Evolutionary conservation across 1,140 invertebrate species (phyloP).

Genomic region (Drosophila sproati): DNA sequence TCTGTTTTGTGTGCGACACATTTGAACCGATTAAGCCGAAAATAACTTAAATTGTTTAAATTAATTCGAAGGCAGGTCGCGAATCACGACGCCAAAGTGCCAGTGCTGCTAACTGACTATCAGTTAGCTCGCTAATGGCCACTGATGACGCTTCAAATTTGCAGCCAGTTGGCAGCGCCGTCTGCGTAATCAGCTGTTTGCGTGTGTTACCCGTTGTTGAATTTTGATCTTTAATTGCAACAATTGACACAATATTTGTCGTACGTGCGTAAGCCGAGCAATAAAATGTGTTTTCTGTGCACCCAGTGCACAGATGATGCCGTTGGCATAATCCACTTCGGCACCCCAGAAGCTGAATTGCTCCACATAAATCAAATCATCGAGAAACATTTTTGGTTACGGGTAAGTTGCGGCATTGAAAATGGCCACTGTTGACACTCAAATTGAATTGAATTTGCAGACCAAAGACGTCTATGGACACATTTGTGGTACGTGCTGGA

Average conservation of each 20-base stretch:
- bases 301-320: conserved; percentile 31
- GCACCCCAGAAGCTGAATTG: conserved; percentile 47
- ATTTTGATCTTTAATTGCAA: conserved; percentile 28
- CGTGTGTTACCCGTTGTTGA: conserved; percentile 32
- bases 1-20: neutral
- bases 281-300: conserved; percentile 59
- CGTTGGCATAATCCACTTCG: conserved; percentile 52
- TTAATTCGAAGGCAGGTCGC: conserved; percentile 52
- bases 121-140: neutral
- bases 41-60: conserved; percentile 67
- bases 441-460: conserved; percentile 25
- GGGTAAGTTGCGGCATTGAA: conserved; percentile 38
- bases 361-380: conserved; percentile 54
- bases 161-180: conserved; percentile 26
- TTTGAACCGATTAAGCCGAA: conserved; percentile 33
- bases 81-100: conserved; percentile 1
- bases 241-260: conserved; percentile 5
- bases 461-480: conserved; percentile 37
- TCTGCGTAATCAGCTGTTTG: conserved; percentile 25
- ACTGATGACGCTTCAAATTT: neutral
- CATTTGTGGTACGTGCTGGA: conserved; percentile 60
- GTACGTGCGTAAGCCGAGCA: neutral
- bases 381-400: conserved; percentile 68
- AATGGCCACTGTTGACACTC: neutral
- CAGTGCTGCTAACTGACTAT: conserved; percentile 6